These are phyloP conservation scores for Cephus rjabovi DNA, from an alignment of 2,888 invertebrate genomes.

Conservation along the genomic window DNA sequence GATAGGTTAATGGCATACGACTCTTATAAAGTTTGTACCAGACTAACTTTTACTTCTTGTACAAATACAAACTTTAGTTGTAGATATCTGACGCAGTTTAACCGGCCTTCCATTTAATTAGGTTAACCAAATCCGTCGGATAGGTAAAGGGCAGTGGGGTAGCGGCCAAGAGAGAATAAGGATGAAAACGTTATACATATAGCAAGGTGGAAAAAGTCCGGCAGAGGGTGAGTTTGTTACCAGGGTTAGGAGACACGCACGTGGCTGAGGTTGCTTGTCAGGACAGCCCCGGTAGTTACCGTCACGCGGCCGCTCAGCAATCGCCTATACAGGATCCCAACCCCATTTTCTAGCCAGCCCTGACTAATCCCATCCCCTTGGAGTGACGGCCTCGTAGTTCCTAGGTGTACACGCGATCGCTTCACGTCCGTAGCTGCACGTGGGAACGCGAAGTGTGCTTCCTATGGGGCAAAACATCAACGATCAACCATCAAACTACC, in stretches of 20 bases:
- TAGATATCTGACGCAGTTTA: no score
- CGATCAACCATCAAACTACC: constrained; percentile 42
- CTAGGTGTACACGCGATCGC: constrained; percentile 58
- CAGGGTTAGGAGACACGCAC: constrained; percentile 43
- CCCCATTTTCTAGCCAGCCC: constrained; percentile 50
- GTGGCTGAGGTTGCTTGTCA: constrained; percentile 46
- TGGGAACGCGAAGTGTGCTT: constrained; percentile 61
- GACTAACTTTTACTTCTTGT: no score
- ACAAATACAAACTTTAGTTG: no score
- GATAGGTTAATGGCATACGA: no score
- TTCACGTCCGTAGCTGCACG: constrained; percentile 48
- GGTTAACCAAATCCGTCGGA: no score
- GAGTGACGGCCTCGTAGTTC: constrained; percentile 52
- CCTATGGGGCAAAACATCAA: constrained; percentile 51
- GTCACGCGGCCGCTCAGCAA: constrained; percentile 60
- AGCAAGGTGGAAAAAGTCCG: no score
- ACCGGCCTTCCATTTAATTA: no score
- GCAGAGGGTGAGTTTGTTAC: no score
- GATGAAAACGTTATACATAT: no score
- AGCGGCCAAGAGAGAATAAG: no score
- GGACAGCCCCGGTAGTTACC: constrained; percentile 61
- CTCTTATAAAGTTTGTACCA: no score
- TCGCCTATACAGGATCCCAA: constrained; percentile 48
- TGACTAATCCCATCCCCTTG: constrained; percentile 57
- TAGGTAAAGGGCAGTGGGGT: no score